These are phyloP conservation scores for Halocaridina rubra DNA, from an alignment of 2,888 invertebrate species.

Conservation along the genomic window DNA sequence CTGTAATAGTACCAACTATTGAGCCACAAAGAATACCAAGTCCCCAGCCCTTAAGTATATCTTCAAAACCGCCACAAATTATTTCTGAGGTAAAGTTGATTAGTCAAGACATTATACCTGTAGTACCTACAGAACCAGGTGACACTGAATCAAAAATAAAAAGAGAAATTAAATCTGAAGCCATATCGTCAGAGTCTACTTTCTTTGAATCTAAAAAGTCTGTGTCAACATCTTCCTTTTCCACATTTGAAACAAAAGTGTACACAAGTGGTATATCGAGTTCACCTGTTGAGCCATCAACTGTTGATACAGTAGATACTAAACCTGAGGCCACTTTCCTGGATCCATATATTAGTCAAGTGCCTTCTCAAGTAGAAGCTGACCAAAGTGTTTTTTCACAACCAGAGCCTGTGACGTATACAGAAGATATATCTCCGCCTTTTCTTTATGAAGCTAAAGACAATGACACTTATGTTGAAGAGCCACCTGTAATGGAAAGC, in stretches of 20 bases:
- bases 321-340: not conserved
- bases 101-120: not conserved
- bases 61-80: too few species aligned
- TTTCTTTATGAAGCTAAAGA: too few species aligned
- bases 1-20: not conserved
- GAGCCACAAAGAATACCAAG: not conserved
- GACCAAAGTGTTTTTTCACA: not conserved
- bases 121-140: not conserved
- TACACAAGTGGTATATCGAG: constrained; percentile 36
- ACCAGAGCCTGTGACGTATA: not conserved
- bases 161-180: constrained; percentile 48
- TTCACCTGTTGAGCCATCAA: constrained; percentile 5
- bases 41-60: not conserved
- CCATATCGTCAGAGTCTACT: constrained; percentile 27
- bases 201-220: constrained; percentile 53
- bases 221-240: constrained; percentile 38
- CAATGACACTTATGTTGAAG: too few species aligned
- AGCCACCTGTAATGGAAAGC: too few species aligned
- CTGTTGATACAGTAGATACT: not conserved
- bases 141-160: constrained; percentile 4
- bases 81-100: not conserved
- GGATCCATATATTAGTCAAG: too few species aligned
- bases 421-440: too few species aligned
- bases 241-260: constrained; percentile 57
- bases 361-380: too few species aligned